Evolutionary conservation across 2,113 vertebrate genomes (phyloP).

Genomic region (Struthidea cinerea): DNA sequence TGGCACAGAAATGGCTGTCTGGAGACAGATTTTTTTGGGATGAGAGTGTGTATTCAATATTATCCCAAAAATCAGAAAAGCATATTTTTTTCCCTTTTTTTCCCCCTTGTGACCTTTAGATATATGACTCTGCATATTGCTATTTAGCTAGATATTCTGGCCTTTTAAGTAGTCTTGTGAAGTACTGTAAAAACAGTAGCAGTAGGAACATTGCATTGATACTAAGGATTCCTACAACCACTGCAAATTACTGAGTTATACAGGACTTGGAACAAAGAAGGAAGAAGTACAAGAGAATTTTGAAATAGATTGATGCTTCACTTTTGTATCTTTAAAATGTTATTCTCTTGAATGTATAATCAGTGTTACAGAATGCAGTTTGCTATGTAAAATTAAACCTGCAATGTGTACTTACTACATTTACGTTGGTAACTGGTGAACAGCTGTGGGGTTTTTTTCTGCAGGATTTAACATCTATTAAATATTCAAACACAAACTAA

Average conservation of each 20-base stretch:
- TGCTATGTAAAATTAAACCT: neutral
- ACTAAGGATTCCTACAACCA: neutral
- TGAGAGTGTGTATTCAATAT: neutral
- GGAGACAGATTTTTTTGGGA: neutral
- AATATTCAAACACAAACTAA: neutral
- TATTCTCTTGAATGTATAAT: neutral
- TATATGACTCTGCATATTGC: neutral
- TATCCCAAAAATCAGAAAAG: neutral
- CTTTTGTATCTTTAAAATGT: neutral
- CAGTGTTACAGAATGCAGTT: neutral
- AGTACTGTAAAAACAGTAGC: neutral
- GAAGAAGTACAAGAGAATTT: neutral
- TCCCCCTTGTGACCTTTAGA: neutral
- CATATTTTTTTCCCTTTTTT: rapidly evolving
- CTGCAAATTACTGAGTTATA: neutral
- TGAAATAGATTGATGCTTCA: neutral
- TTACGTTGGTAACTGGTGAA: neutral
- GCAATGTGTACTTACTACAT: neutral
- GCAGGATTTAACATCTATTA: neutral
- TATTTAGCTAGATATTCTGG: neutral
- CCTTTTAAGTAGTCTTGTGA: neutral
- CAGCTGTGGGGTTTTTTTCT: neutral
- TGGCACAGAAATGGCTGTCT: neutral
- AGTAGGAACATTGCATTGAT: neutral
- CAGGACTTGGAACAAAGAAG: neutral